Evolutionary conservation across 2,888 invertebrate genomes (phyloP).

Genomic region (Nomada ferruginata): DNA sequence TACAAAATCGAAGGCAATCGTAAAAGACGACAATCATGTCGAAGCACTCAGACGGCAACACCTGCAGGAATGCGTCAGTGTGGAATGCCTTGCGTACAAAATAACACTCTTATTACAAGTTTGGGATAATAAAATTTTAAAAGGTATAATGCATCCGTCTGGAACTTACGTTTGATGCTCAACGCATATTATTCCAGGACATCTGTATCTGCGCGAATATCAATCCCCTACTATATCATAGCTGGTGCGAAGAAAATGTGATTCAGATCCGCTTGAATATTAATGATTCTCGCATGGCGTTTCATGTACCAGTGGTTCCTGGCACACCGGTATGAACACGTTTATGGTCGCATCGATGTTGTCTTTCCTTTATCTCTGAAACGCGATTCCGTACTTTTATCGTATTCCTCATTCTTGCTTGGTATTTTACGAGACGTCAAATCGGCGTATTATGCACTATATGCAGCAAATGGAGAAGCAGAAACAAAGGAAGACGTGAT

Average conservation of each 20-base stretch:
- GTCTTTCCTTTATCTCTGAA: conserved; percentile 29
- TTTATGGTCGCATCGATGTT: conserved; percentile 67
- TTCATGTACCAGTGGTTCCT: conserved; percentile 13
- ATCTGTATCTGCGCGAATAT: conserved; percentile 63
- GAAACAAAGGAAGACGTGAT: background rate
- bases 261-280: conserved; percentile 77
- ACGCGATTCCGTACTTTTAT: background rate
- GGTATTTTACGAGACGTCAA: conserved; percentile 46
- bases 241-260: conserved; percentile 77
- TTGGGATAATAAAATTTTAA: no score
- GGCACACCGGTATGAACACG: conserved; percentile 58
- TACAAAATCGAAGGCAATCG: no score
- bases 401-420: background rate
- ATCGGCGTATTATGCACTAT: background rate
- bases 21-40: no score
- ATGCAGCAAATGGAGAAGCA: no score
- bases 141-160: no score
- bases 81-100: no score
- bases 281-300: conserved; percentile 64
- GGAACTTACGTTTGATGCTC: no score
- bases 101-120: no score
- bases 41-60: no score
- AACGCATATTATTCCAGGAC: conserved; percentile 7
- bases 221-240: conserved; percentile 71
- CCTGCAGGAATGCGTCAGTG: no score